These are phyloP conservation scores for Celastrina argiolus DNA, from an alignment of 2,888 invertebrate genomes.

Conservation along the genomic window DNA sequence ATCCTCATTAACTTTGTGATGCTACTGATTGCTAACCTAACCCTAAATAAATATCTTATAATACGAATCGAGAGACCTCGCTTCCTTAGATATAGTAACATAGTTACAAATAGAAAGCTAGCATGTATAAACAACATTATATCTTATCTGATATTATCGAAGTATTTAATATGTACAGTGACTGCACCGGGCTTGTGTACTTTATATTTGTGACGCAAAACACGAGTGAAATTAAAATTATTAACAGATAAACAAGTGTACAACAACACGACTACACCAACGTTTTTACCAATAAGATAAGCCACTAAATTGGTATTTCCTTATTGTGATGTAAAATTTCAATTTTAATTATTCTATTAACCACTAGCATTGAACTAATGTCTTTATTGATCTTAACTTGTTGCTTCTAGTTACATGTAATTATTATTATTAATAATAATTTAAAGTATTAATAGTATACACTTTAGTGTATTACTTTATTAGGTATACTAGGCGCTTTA, in stretches of 20 bases:
- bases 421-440: too few relatives aligned
- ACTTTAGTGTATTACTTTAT: too few relatives aligned
- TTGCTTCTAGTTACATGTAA: too few relatives aligned
- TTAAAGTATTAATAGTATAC: too few relatives aligned
- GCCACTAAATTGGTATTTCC: too few relatives aligned
- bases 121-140: not conserved
- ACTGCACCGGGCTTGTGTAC: not conserved
- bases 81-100: not conserved
- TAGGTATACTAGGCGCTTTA: too few relatives aligned
- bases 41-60: not conserved
- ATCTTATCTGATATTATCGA: constrained; percentile 17
- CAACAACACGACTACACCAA: not conserved
- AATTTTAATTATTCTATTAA: too few relatives aligned
- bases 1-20: not conserved
- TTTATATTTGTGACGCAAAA: not conserved
- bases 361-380: too few relatives aligned
- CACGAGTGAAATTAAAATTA: not conserved
- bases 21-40: not conserved
- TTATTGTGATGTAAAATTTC: too few relatives aligned
- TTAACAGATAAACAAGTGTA: not conserved
- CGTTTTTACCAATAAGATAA: too few relatives aligned
- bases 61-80: not conserved
- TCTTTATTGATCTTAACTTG: too few relatives aligned
- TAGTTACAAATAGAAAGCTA: not conserved
- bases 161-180: not conserved